A percentile compares a stretch with the other conserved stretches of the same genome.
Conservation (phyloP, 2,888 invertebrate genomes). For the Drosophila bunnanda region DNA sequence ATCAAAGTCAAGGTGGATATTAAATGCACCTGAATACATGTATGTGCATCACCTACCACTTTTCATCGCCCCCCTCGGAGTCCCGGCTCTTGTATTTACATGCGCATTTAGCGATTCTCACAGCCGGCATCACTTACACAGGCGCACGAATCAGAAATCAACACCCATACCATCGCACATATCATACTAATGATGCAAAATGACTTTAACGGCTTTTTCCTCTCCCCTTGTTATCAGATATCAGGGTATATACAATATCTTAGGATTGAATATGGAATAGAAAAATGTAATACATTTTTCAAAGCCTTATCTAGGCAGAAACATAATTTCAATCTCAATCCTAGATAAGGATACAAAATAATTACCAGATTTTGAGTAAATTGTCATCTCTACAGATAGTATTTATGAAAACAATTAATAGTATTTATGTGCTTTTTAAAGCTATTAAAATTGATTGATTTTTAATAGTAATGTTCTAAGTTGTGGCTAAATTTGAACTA, state of each 20-base stretch:
- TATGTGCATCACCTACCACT: constrained; percentile 44
- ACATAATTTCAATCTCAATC: background rate
- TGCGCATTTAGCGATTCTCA: constrained; percentile 72
- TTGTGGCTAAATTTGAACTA: no score
- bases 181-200: constrained; percentile 83
- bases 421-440: background rate
- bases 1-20: constrained; percentile 80
- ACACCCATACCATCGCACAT: constrained; percentile 70
- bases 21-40: constrained; percentile 71
- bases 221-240: background rate
- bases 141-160: constrained; percentile 57
- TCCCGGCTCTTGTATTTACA: constrained; percentile 36
- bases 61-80: constrained; percentile 3
- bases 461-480: fast-evolving
- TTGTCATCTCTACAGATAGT: background rate
- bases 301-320: background rate
- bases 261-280: background rate
- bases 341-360: background rate
- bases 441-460: background rate
- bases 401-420: background rate
- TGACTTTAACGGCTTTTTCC: constrained; percentile 80
- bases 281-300: no score
- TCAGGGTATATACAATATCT: constrained; percentile 26
- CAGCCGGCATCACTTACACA: constrained; percentile 53
- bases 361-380: background rate